Evolutionary conservation across 2,797 vertebrate genomes (phyloP), one percentile per base, ranked within the genome.

Genomic region (Takifugu ocellatus): DNA sequence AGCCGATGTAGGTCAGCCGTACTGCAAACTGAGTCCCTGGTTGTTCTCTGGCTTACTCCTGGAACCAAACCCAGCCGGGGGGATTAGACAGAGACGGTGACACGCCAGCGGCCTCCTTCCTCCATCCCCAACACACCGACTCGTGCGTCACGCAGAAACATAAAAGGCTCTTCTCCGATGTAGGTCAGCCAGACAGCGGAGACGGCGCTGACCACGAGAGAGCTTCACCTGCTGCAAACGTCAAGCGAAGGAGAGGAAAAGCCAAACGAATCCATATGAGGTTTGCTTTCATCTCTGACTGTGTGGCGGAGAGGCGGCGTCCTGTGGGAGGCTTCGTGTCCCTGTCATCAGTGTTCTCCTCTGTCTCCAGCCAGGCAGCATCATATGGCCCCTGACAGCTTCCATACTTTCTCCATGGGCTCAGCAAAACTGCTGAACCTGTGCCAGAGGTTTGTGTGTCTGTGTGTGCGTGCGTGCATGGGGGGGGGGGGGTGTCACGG

Each of bases 1-100:
- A 75, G 68, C 59, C 55, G 49, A 90, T 88, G 84, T 89, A 89
- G 88, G 88, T 88, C 88, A 87, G 71, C 75, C 66, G 10, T 65
- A 62, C 66, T 70, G 70, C 67, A 75, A 81, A 81, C 49, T 15
- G 49, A 77, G 74, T 68, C 71, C 46, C 69, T 74, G 78, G 70
- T 67, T 81, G 72, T 84, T 79, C 63, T 68, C 65, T 55, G 77
- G 83, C 78, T 86, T 82, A 25, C 69, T 79, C 70, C 74, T 36
- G 55, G 81, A 85, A 86, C 63, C 66, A 75, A 84, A 83, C 59
- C 65, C 68, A 66, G 77, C 68, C 65, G 53, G 50, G 61, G 57
- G 70, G 76, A 86, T 81, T 68, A 76, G 65, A 65, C 49, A 70
- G 48, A 76, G 51, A 72, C 65, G 60, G 58, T 43, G 33, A 64